Base-by-base conservation (phyloP, 2,888 invertebrate species). In the Sphaeridia pumilis region DNA sequence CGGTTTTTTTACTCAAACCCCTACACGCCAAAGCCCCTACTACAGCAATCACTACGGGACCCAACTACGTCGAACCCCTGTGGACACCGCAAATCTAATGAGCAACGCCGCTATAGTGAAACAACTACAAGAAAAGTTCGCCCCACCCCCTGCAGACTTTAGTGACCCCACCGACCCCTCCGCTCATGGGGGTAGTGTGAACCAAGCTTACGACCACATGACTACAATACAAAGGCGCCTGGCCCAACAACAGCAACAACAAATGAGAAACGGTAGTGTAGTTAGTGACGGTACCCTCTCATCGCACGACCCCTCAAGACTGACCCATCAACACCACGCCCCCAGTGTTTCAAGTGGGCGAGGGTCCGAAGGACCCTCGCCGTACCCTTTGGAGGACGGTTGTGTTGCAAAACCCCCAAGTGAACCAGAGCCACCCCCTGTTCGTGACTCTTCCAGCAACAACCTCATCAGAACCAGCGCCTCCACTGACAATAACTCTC, bases 121-220 rank as follows among this genome's bases (percentile, higher is more conserved):
- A 17, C 45, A 51, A 27, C 20, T 51, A 1, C 51, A 51, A 45
- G 51, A 45, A 26, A 51, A 51, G 28, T 38, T 51, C 14, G 31
- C 28, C 12, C 31, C 22, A 31, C 31, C 31, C 10, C 10, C 10
- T 7, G 31, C 7, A 7, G 7, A 7, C 31, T 10, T 31, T 14
- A 31, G 31, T 31, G 14, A 7, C 14, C 7, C 31, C 10, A 31
- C 10, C 14, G 31, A 31, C 14, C 14, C 7, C 31, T 7, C 14
- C 14, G 31, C 10, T 31, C 10, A 14, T 7, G 31, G 31, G 14
- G 31, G 31, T 7, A 7, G 7, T 38, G 5, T 17, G 38, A 17
- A 38, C 12, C 38, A 38, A 38, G 20, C 12, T 17, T 17, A 17
- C 5, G 5, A n/a, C n/a, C n/a, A n/a, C n/a, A n/a, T 38, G 5